Base-by-base conservation (phyloP, 2,113 vertebrate genomes). In the Elachura formosa region DNA sequence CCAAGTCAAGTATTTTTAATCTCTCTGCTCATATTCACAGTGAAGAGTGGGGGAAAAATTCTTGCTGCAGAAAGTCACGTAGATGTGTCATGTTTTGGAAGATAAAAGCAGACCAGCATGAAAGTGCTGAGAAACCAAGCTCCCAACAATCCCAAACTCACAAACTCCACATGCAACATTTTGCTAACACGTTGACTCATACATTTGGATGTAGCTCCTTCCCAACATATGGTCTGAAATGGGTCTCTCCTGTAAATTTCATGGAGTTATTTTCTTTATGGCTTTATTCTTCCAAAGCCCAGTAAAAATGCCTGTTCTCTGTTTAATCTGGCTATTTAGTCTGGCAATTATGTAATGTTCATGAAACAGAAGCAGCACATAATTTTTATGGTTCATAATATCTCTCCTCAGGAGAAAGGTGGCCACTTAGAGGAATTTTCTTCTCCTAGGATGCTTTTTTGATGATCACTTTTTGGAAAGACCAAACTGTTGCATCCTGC, bases 181-280 rank as follows among this genome's bases (percentile, higher is more conserved):
- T 81, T 28, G 38, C 51, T 84, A 33, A 46, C 75, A 21, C 80
- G 43, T 36, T 69, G 63, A 40, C 75, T 93, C 78, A 77, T 18
- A 4, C 51, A 38, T 90, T 91, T 95, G 91, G 90, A 85, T 95
- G 68, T 45, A 80, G 71, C 74, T 93, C 68, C 24, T 90, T 71
- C 79, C 69, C 61, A 96, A 52, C 94, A 94, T 92, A 95, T 84
- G 90, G 79, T 86, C 93, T 94, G 94, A 76, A 96, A 96, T 95
- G 67, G 78, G 59, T 83, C 72, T 95, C 90, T 94, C 92, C 79
- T 93, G 82, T 77, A 90, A 94, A 95, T 95, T 88, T 86, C 93
- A 90, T 83, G 59, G 84, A 77, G 67, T 94, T 96, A 74, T 94
- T 97, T 94, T 79, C 67, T 94, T 95, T 90, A 85, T 31, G 33